Evolutionary conservation across 2,888 invertebrate species (phyloP).

Genomic region (Caenorhabditis imperialis): DNA sequence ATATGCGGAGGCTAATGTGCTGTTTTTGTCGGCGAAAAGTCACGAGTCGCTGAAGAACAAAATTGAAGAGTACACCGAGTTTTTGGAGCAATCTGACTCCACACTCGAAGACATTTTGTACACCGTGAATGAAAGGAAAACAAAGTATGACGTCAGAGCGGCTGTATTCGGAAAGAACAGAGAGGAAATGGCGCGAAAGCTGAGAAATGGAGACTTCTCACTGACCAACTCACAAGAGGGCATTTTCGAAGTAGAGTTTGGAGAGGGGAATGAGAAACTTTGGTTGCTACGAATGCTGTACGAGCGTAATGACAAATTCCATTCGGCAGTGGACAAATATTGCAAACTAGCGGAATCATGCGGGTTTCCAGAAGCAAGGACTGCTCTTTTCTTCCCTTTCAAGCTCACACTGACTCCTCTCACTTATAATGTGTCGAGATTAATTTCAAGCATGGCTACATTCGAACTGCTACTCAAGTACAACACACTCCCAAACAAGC

Average conservation of each 20-base stretch:
- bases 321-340: slow-evolving; percentile 46
- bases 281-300: slow-evolving; percentile 54
- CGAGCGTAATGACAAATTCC: slow-evolving; percentile 46
- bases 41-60: slow-evolving; percentile 47
- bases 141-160: slow-evolving; percentile 50
- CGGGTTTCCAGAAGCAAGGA: slow-evolving; percentile 50
- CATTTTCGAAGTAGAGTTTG: slow-evolving; percentile 49
- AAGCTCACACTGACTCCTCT: slow-evolving; percentile 50
- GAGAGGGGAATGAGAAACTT: slow-evolving; percentile 54
- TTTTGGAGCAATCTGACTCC: slow-evolving; percentile 41
- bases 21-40: slow-evolving; percentile 63
- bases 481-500: slow-evolving; percentile 32
- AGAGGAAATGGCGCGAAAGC: slow-evolving; percentile 50
- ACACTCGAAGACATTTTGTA: slow-evolving; percentile 54
- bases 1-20: slow-evolving; percentile 48
- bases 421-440: slow-evolving; percentile 45
- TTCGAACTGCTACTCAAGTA: slow-evolving; percentile 44
- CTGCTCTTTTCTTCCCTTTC: slow-evolving; percentile 60
- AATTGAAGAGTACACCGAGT: slow-evolving; percentile 50
- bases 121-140: slow-evolving; percentile 56
- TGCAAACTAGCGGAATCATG: slow-evolving; percentile 45
- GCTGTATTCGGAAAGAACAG: slow-evolving; percentile 54
- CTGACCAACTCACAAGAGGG: slow-evolving; percentile 18
- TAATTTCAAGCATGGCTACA: slow-evolving; percentile 52
- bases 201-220: slow-evolving; percentile 26